Percentiles rank a stretch among this genome's conserved stretches.
These are phyloP conservation scores for Thecophora atra DNA, from an alignment of 2,888 invertebrate genomes.

Conservation along the genomic window DNA sequence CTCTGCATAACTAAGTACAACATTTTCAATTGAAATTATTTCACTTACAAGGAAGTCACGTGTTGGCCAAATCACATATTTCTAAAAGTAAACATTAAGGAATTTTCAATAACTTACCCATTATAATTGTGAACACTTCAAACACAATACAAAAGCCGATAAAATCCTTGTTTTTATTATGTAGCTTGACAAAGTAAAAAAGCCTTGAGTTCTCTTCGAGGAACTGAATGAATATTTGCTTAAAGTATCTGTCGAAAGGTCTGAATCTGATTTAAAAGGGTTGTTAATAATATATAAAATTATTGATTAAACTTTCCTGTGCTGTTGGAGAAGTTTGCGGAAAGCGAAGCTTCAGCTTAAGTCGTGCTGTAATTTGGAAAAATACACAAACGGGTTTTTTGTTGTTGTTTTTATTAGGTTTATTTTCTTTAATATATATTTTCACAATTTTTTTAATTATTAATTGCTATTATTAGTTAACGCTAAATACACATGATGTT, in stretches of 20 bases:
- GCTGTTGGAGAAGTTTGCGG: neutral
- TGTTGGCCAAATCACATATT: too few species aligned
- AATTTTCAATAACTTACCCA: too few species aligned
- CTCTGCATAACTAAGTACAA: too few species aligned
- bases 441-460: conserved; percentile 23
- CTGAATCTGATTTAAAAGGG: neutral
- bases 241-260: neutral
- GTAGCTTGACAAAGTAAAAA: too few species aligned
- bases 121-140: too few species aligned
- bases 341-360: neutral
- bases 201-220: too few species aligned
- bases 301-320: conserved; percentile 47
- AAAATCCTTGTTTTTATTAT: too few species aligned
- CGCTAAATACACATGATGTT: conserved; percentile 40
- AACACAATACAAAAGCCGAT: too few species aligned
- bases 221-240: too few species aligned
- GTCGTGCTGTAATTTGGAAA: neutral
- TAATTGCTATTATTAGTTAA: conserved; percentile 43
- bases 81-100: too few species aligned
- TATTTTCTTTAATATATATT: conserved; percentile 30
- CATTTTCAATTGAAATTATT: too few species aligned
- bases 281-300: conserved; percentile 15
- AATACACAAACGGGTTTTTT: conserved; percentile 2
- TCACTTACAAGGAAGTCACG: too few species aligned
- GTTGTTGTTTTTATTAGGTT: conserved; percentile 31